Percentiles rank a stretch among this genome's conserved stretches.
Evolutionary conservation across 2,888 invertebrate genomes (phyloP).

Genomic region (Catocala sponsa): DNA sequence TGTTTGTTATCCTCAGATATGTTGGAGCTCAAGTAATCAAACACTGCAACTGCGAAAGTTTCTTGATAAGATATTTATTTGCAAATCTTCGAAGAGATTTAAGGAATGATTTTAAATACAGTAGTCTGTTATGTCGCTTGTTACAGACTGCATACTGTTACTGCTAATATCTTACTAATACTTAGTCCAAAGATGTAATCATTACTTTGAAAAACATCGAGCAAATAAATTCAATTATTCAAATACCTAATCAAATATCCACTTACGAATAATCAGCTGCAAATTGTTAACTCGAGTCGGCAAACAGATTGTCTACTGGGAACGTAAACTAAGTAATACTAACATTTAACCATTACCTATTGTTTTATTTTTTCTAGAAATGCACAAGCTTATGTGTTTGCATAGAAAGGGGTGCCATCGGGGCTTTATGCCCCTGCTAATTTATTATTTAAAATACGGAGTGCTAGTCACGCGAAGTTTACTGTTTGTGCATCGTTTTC

Average conservation of each 20-base stretch:
- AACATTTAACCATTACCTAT: not conserved
- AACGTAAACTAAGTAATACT: slow-evolving; percentile 10
- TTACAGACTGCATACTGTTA: no score
- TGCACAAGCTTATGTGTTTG: slow-evolving; percentile 63
- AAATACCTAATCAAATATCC: not conserved
- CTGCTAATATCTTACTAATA: no score
- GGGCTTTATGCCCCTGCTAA: slow-evolving; percentile 61
- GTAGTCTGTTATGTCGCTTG: no score
- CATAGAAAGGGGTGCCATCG: slow-evolving; percentile 59
- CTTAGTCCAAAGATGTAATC: no score
- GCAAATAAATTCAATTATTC: no score
- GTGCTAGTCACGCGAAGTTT: slow-evolving; percentile 38
- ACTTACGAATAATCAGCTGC: slow-evolving; percentile 11
- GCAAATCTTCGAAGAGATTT: no score
- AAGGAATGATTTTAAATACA: no score
- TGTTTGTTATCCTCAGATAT: slow-evolving; percentile 4
- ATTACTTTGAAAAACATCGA: no score
- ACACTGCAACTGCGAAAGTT: not conserved
- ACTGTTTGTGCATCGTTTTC: slow-evolving; percentile 25
- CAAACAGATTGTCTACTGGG: slow-evolving; percentile 11
- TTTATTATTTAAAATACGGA: slow-evolving; percentile 70
- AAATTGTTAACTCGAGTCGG: not conserved
- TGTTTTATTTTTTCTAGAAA: slow-evolving; percentile 49
- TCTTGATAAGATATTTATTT: no score
- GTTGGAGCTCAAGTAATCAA: not conserved